phyloP scores from a whole-genome alignment of 2,113 vertebrate species.

The Casuarius casuarius region DNA sequence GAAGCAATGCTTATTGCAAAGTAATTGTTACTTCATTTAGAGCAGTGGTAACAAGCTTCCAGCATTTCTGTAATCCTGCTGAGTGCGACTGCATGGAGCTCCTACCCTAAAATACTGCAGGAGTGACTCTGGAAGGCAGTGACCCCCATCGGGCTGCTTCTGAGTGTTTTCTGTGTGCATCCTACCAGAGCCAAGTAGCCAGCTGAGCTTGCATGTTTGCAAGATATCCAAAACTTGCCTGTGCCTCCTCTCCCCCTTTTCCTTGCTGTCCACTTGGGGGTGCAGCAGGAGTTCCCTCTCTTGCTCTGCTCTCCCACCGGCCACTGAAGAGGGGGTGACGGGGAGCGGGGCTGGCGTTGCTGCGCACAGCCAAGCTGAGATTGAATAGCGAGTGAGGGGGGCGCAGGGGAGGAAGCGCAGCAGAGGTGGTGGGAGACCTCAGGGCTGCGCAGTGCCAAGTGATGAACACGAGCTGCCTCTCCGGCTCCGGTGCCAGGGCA shows the following conservation, averaged over 20 bases:
- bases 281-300: neutral
- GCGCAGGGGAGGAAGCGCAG: neutral
- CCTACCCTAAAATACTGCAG: neutral
- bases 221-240: neutral
- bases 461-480: neutral
- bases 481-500: neutral
- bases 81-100: neutral
- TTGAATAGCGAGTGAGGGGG: neutral
- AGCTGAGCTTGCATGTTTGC: neutral
- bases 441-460: neutral
- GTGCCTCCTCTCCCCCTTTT: neutral
- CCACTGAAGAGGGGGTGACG: neutral
- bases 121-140: neutral
- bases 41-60: neutral
- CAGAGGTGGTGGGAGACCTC: neutral
- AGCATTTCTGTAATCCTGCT: neutral
- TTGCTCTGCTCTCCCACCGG: neutral
- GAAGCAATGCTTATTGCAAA: neutral
- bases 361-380: neutral
- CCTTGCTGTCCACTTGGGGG: slow-evolving; percentile 19
- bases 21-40: neutral
- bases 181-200: neutral
- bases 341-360: neutral
- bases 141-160: neutral
- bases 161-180: neutral